phyloP scores from a whole-genome alignment of 2,888 invertebrate species.

The Ichneumoninae sp. region DNA sequence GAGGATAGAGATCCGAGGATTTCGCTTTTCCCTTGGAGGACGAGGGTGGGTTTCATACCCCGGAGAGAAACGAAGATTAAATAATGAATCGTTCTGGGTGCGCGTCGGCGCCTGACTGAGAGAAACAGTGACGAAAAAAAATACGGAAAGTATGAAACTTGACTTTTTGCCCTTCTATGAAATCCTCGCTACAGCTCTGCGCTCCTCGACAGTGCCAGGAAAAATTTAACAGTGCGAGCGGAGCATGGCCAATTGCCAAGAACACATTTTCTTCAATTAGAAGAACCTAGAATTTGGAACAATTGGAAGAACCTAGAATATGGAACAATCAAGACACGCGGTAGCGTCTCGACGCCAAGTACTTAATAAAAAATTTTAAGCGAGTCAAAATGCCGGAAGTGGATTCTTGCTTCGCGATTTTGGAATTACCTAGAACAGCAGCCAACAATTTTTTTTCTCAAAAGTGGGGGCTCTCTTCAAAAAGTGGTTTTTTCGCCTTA shows the following conservation, averaged over 20 bases:
- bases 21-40: conserved; percentile 47
- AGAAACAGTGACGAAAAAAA: conserved; percentile 40
- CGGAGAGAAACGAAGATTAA: conserved; percentile 67
- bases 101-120: conserved; percentile 39
- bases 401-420: too few relatives aligned
- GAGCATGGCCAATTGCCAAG: neutral
- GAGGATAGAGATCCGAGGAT: conserved; percentile 8
- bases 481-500: too few relatives aligned
- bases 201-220: conserved; percentile 1
- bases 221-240: conserved; percentile 45
- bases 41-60: conserved; percentile 59
- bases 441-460: too few relatives aligned
- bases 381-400: too few relatives aligned
- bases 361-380: too few relatives aligned
- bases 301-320: too few relatives aligned
- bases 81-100: conserved; percentile 60
- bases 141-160: conserved; percentile 30
- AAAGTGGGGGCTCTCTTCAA: too few relatives aligned
- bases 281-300: too few relatives aligned
- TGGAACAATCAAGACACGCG: too few relatives aligned
- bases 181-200: neutral
- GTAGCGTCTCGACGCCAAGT: too few relatives aligned
- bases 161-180: conserved; percentile 18
- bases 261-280: neutral
- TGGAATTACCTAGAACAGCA: too few relatives aligned